Evolutionary conservation across 2,113 vertebrate genomes (phyloP), one percentile per base, ranked within the genome.

Genomic region (Ageneiosus marmoratus): DNA sequence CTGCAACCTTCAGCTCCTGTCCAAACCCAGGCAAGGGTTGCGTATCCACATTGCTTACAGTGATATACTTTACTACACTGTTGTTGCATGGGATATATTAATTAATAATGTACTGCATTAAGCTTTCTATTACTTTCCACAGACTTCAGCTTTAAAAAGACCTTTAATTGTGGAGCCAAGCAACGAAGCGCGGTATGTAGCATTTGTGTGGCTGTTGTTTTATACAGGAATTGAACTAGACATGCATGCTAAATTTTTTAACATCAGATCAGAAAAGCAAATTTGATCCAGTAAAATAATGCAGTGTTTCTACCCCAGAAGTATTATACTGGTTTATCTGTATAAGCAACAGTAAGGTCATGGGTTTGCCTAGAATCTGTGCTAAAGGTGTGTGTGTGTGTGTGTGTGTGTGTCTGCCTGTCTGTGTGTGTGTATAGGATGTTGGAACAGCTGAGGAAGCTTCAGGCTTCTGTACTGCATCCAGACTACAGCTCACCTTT

Each of bases 361-460:
- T 20, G 13, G 18, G 20, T 53, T n/a, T 79, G 12, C 73, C 65
- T 15, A 46, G 4, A 51, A 48, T 34, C 12, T 74, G 46, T 44
- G 27, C 34, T 55, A 7, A 24, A 50, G 8, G 41, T 22, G 37
- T 69, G 67, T 70, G 67, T 70, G 67, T 44, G 37, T 70, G 34
- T 70, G 67, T 70, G 37, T 70, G 67, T 84, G 53, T 74, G n/a
- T 77, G 20, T 82, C 44, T 87, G 55, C 88, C 62, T 85, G 11
- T 46, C 15, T 73, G 18, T 84, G 22, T 73, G 27, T 77, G n/a
- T 88, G 76, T 87, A 51, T 85, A 99, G 97, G 86, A 95, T 98
- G 90, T 90, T 99, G 84, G 97, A 98, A 89, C 97, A 98, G 92
- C 91, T 99, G 86, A 95, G 97, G 88, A 96, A 94, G 88, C 96